Evolutionary conservation across 2,797 vertebrate species (phyloP).

Genomic region (Varecia variegata): DNA sequence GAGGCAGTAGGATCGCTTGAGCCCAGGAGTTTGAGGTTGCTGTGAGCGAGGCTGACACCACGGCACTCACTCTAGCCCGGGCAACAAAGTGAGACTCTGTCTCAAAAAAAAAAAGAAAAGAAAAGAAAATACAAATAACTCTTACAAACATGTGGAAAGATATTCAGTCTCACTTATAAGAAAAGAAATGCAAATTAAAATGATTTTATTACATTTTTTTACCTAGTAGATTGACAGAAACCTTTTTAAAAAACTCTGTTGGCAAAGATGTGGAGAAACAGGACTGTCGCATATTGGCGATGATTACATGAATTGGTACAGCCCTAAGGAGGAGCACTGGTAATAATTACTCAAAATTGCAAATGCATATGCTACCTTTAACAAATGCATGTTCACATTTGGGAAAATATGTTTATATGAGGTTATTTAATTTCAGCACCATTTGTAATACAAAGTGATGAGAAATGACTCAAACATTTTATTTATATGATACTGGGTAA

Average conservation of each 20-base stretch:
- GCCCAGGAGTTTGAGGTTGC: too few relatives aligned
- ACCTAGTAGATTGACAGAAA: neutral
- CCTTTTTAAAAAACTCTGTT: neutral
- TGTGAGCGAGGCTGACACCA: too few relatives aligned
- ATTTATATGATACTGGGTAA: neutral
- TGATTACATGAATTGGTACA: neutral
- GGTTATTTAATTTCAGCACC: neutral
- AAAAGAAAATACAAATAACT: neutral
- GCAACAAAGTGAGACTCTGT: too few relatives aligned
- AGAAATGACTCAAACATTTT: neutral
- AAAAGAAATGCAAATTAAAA: neutral
- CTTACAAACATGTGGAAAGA: neutral
- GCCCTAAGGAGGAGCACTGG: neutral
- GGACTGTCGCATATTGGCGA: neutral
- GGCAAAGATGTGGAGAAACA: neutral
- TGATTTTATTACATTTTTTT: neutral
- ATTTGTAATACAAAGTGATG: neutral
- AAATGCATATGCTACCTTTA: neutral
- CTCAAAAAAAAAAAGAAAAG: too few relatives aligned
- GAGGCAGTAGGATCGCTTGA: too few relatives aligned
- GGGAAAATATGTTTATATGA: neutral
- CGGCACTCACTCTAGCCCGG: too few relatives aligned
- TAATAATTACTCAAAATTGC: neutral
- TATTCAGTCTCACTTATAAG: neutral
- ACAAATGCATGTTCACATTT: neutral